Base-by-base conservation (phyloP, 2,797 vertebrate species). In the Semaprochilodus insignis region DNA sequence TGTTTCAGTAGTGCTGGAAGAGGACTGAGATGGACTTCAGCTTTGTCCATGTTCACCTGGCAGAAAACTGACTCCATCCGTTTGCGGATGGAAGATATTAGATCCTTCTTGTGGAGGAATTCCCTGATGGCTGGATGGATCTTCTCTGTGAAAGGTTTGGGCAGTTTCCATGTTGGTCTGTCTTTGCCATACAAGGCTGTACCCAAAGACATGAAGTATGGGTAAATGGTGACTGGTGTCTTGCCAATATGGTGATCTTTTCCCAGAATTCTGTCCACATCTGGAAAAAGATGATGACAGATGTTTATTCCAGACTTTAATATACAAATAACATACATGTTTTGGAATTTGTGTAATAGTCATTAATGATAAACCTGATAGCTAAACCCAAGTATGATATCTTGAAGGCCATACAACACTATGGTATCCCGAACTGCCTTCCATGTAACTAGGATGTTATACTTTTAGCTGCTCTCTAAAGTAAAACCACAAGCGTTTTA, bases 141-240 rank as follows among this genome's bases (percentile, higher is more conserved):
- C 0, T 19, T 77, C 70, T 95, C 74, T 10, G 74, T 91, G 83
- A 96, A 69, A 34, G 96, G 87, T 27, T 96, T 90, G 0, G 96
- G 96, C 70, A 95, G 87, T 84, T 93, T 95, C 88, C 96, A 92
- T 15, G 83, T 63, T 0, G 96, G 95, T 0, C 94, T 94, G 0
- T 94, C 91, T 67, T 93, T 91, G 40, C 96, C 96, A 25, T 97
- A 97, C 0, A 98, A 87, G 52, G 95, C 93, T 1, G 89, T 84
- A 52, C 91, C 90, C 87, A 97, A 84, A 0, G 91, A 96, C 23
- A 60, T 0, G 0, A 94, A 94, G 88, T 95, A 97, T 0, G 94
- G 96, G 82, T 96, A 96, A 59, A 96, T 88, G 55, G 87, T 93
- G 48, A 98, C 66, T 0, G 90, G 87, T 31, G 77, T 91, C 72